A percentile compares a stretch with the other conserved stretches of the same genome.
Evolutionary conservation across 2,797 vertebrate genomes (phyloP).

Genomic region (Syngnathus acus): DNA sequence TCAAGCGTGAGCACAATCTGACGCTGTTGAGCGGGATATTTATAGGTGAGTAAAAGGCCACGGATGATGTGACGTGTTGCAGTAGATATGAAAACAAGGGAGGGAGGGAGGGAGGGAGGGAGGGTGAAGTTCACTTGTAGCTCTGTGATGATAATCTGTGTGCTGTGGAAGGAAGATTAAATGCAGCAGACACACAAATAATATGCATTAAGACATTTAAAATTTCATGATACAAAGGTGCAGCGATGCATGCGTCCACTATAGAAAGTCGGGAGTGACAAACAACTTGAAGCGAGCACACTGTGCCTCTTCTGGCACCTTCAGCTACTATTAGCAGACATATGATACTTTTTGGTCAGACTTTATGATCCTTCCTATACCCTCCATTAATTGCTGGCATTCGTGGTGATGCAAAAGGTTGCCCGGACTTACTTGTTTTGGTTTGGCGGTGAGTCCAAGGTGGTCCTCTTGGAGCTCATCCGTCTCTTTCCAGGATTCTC

Average conservation of each 20-base stretch:
- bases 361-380: not conserved
- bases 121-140: not conserved
- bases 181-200: not conserved
- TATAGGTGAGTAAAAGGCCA: slow-evolving; percentile 70
- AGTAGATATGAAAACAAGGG: slow-evolving; percentile 25
- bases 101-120: slow-evolving; percentile 3
- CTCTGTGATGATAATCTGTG: not conserved
- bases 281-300: no score
- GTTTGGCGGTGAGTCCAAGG: slow-evolving; percentile 74
- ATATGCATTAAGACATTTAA: not conserved
- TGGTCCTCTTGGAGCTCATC: slow-evolving; percentile 55
- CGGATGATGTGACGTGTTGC: slow-evolving; percentile 36
- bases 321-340: not conserved
- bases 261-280: not conserved
- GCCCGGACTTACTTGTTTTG: slow-evolving; percentile 78
- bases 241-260: not conserved
- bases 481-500: slow-evolving; percentile 62
- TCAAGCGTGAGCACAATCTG: slow-evolving; percentile 33
- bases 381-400: no score
- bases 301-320: no score
- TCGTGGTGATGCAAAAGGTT: not conserved
- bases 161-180: not conserved
- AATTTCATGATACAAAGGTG: not conserved
- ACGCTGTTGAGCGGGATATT: slow-evolving; percentile 52
- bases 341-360: not conserved